Evolutionary conservation across 23 tunicate species (phyloP).

Genomic region (Trididemnum clinides): DNA sequence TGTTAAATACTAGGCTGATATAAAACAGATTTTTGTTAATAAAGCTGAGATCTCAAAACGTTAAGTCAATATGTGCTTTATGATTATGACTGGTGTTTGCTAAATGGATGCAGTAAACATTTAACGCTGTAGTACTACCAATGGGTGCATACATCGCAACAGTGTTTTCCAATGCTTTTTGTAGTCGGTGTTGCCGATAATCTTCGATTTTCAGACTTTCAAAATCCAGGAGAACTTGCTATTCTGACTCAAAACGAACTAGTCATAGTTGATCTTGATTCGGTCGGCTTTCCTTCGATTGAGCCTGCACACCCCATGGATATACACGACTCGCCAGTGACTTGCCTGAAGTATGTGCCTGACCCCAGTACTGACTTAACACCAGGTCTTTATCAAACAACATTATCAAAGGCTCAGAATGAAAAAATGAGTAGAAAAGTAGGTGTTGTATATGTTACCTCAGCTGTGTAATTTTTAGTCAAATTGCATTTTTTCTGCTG

Average conservation of each 20-base stretch:
- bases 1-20: no score
- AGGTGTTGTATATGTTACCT: background rate
- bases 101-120: no score
- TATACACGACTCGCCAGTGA: constrained; percentile 90
- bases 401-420: constrained; percentile 3
- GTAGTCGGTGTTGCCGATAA: no score
- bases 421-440: background rate
- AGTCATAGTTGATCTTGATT: constrained; percentile 71
- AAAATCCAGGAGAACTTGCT: constrained; percentile 69
- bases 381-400: constrained; percentile 54
- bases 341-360: constrained; percentile 62
- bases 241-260: constrained; percentile 74
- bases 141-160: no score
- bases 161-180: no score
- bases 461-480: no score
- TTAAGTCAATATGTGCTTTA: no score
- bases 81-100: no score
- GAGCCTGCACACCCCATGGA: constrained; percentile 73
- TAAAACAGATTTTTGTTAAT: no score
- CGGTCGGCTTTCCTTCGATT: constrained; percentile 65
- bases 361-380: constrained; percentile 55
- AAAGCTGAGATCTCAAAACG: no score
- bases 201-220: constrained; percentile 46
- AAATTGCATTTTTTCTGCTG: no score
- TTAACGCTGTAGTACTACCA: no score